Conservation (phyloP, 2,797 vertebrate genomes). For the Gymnothorax reevesii region DNA sequence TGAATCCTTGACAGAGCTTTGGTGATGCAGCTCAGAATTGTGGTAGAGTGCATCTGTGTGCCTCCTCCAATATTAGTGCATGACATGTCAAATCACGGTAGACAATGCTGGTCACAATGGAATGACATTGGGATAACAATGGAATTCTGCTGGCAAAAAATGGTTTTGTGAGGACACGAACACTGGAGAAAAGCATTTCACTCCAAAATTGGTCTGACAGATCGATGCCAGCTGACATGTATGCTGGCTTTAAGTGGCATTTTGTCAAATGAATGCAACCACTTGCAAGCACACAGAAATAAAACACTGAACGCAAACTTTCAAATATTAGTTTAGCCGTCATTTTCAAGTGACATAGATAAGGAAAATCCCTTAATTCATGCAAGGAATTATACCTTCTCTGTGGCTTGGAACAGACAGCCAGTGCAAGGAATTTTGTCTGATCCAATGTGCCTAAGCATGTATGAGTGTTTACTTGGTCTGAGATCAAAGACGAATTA, state of each 20-base stretch:
- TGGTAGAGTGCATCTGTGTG: neutral
- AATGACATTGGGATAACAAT: too few relatives aligned
- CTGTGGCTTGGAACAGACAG: neutral
- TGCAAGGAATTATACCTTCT: neutral
- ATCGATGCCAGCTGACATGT: neutral
- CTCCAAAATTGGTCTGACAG: neutral
- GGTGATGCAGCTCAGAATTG: neutral
- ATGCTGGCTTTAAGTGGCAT: neutral
- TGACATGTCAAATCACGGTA: neutral
- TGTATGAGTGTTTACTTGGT: neutral
- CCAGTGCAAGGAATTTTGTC: neutral
- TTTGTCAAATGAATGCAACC: neutral
- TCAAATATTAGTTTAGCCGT: neutral
- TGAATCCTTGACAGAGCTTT: neutral
- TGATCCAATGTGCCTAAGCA: neutral
- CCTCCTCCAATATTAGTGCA: neutral
- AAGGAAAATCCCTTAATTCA: neutral
- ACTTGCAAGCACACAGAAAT: neutral
- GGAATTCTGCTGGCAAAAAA: neutral
- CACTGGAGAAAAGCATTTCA: constrained; percentile 1
- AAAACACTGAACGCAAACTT: too few relatives aligned
- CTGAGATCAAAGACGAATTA: neutral
- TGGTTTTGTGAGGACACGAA: neutral
- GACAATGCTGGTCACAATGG: neutral
- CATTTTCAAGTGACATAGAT: neutral